phyloP scores from a whole-genome alignment of 2,888 invertebrate species.

The Bursaphelenchus okinawaensis region DNA sequence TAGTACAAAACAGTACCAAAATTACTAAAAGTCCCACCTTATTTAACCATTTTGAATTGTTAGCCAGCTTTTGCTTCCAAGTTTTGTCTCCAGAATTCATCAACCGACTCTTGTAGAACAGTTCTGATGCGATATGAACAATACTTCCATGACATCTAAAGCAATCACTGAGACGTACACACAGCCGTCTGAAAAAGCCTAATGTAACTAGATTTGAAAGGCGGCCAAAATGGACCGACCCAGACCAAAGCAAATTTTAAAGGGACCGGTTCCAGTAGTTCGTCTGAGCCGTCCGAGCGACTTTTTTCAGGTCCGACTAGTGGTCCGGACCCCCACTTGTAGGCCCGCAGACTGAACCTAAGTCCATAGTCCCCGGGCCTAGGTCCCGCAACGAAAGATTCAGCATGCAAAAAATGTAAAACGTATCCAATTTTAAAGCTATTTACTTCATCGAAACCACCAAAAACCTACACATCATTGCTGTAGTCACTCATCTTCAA shows the following conservation, averaged over 20 bases:
- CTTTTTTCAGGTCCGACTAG: too few species aligned
- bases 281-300: too few species aligned
- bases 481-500: constrained; percentile 4
- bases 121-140: constrained; percentile 25
- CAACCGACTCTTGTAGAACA: constrained; percentile 25
- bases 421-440: too few species aligned
- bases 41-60: background rate
- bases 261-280: too few species aligned
- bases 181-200: constrained; percentile 20
- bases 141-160: constrained; percentile 32
- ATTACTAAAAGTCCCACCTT: background rate
- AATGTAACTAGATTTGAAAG: background rate
- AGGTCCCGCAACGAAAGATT: too few species aligned
- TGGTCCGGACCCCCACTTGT: too few species aligned
- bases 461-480: background rate
- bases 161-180: constrained; percentile 13
- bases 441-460: background rate
- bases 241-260: background rate
- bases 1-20: too few species aligned
- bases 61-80: background rate
- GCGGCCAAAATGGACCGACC: too few species aligned
- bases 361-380: too few species aligned
- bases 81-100: background rate
- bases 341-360: too few species aligned
- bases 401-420: too few species aligned